A percentile compares a stretch with the other conserved stretches of the same genome.
Conservation (phyloP, 2,888 invertebrate genomes). For the Ceramica pisi region DNA sequence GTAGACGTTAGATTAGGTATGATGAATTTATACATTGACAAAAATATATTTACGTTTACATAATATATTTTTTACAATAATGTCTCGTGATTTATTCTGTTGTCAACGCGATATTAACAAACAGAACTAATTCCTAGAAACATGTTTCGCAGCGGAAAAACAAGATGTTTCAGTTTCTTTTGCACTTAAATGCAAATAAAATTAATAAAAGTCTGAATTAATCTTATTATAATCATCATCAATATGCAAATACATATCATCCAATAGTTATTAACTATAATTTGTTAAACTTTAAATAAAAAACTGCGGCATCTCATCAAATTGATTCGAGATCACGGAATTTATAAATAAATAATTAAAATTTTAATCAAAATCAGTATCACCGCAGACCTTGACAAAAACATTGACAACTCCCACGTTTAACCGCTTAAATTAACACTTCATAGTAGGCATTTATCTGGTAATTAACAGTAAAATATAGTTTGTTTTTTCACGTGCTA, state of each 20-base stretch:
- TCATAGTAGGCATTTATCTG: slow-evolving; percentile 19
- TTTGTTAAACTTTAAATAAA: slow-evolving; percentile 43
- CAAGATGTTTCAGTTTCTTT: background rate
- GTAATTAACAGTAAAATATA: slow-evolving; percentile 10
- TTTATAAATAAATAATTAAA: slow-evolving; percentile 41
- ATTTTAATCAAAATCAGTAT: slow-evolving; percentile 25
- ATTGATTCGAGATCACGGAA: slow-evolving; percentile 48
- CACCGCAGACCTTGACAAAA: slow-evolving; percentile 49
- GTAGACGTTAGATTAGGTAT: background rate
- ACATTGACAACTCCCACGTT: slow-evolving; percentile 39
- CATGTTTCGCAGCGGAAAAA: background rate
- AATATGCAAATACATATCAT: slow-evolving; percentile 35
- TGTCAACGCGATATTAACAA: slow-evolving; percentile 5
- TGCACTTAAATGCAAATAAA: slow-evolving; percentile 14
- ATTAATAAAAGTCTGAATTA: slow-evolving; percentile 33
- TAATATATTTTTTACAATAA: background rate
- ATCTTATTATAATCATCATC: slow-evolving; percentile 34
- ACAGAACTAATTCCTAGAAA: background rate
- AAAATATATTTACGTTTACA: background rate
- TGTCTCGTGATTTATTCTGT: background rate
- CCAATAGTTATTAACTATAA: slow-evolving; percentile 36
- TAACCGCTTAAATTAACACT: slow-evolving; percentile 15
- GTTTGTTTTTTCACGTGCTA: background rate
- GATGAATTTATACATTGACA: background rate
- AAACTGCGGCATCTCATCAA: slow-evolving; percentile 30